Evolutionary conservation across 1,140 invertebrate species (phyloP).

Genomic region (Pseudomyrmex gracilis): DNA sequence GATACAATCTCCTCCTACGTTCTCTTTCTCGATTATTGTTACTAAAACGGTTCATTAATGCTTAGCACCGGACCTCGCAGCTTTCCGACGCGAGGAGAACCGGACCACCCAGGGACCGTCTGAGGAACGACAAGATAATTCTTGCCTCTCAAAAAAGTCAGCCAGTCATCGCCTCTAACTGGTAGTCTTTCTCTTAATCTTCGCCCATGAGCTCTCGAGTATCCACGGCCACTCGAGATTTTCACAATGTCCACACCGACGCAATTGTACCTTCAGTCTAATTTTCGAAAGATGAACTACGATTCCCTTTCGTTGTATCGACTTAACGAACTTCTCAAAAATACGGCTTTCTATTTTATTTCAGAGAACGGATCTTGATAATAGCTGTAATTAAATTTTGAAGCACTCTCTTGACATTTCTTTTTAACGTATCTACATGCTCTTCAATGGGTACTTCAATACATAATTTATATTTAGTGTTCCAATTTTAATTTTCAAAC

Average conservation of each 20-base stretch:
- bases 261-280: conserved; percentile 70
- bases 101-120: conserved; percentile 83
- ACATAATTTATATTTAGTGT: background rate
- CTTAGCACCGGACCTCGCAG: conserved; percentile 47
- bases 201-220: conserved; percentile 77
- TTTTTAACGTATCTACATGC: background rate
- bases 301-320: conserved; percentile 24
- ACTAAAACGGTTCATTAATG: conserved; percentile 63
- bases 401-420: background rate
- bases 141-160: conserved; percentile 83
- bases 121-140: conserved; percentile 83
- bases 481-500: conserved; percentile 1
- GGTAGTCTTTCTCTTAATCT: conserved; percentile 85
- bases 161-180: conserved; percentile 85
- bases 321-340: conserved; percentile 52
- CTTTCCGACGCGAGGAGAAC: conserved; percentile 40
- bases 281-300: conserved; percentile 52
- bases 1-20: background rate
- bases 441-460: background rate
- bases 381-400: conserved; percentile 14
- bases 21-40: conserved; percentile 31
- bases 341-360: background rate
- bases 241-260: conserved; percentile 75
- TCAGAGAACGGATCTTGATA: background rate
- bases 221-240: conserved; percentile 76